Percentiles rank a stretch among this genome's conserved stretches.
Conservation (phyloP, 2,113 vertebrate genomes). For the Scalopus aquaticus region DNA sequence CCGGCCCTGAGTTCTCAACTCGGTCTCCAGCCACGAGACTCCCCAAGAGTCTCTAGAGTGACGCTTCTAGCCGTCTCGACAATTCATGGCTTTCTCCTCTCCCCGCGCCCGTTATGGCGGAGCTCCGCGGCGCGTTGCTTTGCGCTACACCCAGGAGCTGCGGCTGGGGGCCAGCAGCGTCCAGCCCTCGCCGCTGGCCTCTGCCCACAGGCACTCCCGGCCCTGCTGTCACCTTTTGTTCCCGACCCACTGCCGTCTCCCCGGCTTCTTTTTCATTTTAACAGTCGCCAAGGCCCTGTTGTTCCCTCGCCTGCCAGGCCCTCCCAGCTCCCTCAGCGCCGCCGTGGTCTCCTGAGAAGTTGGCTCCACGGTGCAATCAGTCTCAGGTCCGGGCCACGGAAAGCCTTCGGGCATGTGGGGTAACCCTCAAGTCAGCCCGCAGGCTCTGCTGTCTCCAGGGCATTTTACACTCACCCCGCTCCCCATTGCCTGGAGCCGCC, state of each 20-base stretch:
- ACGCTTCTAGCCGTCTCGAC: not conserved
- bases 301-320: not conserved
- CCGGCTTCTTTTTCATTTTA: not conserved
- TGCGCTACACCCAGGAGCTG: accelerated
- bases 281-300: too few relatives aligned
- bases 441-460: not conserved
- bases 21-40: not conserved
- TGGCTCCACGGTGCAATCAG: not conserved
- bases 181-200: not conserved
- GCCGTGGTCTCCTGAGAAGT: not conserved
- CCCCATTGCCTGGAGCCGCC: not conserved
- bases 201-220: not conserved
- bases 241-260: not conserved
- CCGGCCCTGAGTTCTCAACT: not conserved
- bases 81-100: not conserved
- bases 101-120: not conserved
- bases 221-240: not conserved
- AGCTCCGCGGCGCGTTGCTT: too few relatives aligned
- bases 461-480: not conserved
- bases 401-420: not conserved
- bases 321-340: too few relatives aligned
- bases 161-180: not conserved
- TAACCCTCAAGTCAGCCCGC: not conserved
- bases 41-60: not conserved
- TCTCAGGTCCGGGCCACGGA: too few relatives aligned